Evolutionary conservation across 2,888 invertebrate genomes (phyloP).

Genomic region (Heliconius ismenius): DNA sequence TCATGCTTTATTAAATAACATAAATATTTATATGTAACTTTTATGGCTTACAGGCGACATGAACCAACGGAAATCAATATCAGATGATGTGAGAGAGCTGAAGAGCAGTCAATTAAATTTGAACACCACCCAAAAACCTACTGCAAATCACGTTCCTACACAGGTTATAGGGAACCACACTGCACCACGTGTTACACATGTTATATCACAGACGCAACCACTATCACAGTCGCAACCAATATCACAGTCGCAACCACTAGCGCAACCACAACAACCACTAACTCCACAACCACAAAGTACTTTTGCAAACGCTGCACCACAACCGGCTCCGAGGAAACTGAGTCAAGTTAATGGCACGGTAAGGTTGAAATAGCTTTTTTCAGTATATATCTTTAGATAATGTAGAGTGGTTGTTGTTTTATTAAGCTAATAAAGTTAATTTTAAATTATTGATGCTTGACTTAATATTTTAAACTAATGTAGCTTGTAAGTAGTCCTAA

Average conservation of each 20-base stretch:
- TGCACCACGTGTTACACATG: constrained; percentile 45
- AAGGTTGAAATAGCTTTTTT: constrained; percentile 50
- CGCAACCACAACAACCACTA: constrained; percentile 46
- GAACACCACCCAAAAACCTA: constrained; percentile 57
- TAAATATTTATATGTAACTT: not conserved
- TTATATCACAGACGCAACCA: constrained; percentile 47
- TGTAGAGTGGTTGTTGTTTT: constrained; percentile 9
- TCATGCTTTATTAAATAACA: not conserved
- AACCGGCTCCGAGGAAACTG: constrained; percentile 76
- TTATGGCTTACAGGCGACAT: constrained; percentile 65
- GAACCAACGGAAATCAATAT: constrained; percentile 68
- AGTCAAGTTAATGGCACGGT: constrained; percentile 77
- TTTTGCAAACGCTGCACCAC: constrained; percentile 58
- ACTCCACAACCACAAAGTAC: constrained; percentile 43
- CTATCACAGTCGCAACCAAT: constrained; percentile 50
- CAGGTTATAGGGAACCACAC: constrained; percentile 58
- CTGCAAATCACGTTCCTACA: constrained; percentile 57
- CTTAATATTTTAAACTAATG: constrained; percentile 16
- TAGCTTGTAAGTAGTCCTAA: constrained; percentile 32
- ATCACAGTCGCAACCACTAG: constrained; percentile 46
- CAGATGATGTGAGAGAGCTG: constrained; percentile 76
- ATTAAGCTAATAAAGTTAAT: not conserved
- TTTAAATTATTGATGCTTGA: constrained; percentile 2
- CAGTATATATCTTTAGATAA: constrained; percentile 15
- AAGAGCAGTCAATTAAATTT: constrained; percentile 69